Conservation (phyloP, 2,888 invertebrate species). For the Syrista parreyssii region DNA sequence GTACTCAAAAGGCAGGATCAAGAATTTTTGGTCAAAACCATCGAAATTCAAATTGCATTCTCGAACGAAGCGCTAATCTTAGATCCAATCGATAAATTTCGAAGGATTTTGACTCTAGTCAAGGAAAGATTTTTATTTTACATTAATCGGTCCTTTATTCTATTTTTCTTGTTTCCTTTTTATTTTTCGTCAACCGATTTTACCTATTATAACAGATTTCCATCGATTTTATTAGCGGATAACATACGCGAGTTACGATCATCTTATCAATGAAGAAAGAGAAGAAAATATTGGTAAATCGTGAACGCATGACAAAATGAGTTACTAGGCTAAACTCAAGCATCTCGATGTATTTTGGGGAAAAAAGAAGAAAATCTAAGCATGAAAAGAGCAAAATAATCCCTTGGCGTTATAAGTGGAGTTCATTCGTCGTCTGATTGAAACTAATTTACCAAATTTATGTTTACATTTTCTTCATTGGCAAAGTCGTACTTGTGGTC, state of each 20-base stretch:
- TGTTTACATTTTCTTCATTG: neutral
- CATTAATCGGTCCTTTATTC: neutral
- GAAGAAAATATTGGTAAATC: neutral
- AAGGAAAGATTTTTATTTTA: slow-evolving; percentile 21
- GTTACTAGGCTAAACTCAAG: neutral
- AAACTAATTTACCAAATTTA: neutral
- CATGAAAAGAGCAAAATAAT: neutral
- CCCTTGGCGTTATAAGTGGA: neutral
- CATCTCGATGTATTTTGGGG: neutral
- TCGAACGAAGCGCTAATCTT: neutral
- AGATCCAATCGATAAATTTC: neutral
- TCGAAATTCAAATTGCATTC: neutral
- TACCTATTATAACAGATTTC: neutral
- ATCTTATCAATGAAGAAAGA: neutral
- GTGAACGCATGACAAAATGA: neutral
- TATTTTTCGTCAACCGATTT: neutral
- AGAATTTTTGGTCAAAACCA: slow-evolving; percentile 6
- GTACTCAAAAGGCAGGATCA: slow-evolving; percentile 11
- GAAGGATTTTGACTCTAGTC: slow-evolving; percentile 42
- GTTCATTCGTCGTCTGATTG: neutral
- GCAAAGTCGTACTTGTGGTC: neutral
- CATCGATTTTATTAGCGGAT: neutral
- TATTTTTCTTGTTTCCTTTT: neutral
- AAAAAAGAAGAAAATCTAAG: neutral
- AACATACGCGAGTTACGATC: neutral